Percentiles rank a stretch among this genome's conserved stretches.
Evolutionary conservation across 2,797 vertebrate species (phyloP).

Genomic region (Coranthus polyacanthus): DNA sequence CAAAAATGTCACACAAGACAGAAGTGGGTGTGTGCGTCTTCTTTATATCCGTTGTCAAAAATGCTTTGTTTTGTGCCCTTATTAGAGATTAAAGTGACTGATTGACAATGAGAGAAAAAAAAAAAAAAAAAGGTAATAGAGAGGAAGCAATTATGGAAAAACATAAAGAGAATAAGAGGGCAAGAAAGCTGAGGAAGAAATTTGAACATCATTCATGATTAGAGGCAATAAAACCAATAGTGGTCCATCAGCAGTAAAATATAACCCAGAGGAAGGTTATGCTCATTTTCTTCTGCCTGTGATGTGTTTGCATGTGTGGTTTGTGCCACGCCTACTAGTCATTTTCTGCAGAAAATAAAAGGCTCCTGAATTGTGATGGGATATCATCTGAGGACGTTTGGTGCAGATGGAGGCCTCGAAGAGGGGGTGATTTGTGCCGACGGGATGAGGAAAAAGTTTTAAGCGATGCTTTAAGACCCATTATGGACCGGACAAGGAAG

Average conservation of each 20-base stretch:
- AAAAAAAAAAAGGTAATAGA: constrained; percentile 1
- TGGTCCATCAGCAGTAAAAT: constrained; percentile 67
- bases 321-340: background rate
- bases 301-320: background rate
- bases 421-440: constrained; percentile 7
- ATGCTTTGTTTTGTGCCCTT: constrained; percentile 22
- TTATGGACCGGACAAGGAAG: constrained; percentile 37
- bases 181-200: constrained; percentile 38
- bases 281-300: constrained; percentile 42
- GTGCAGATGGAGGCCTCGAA: constrained; percentile 27
- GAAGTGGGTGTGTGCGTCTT: constrained; percentile 3
- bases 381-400: constrained; percentile 39
- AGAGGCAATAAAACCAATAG: constrained; percentile 70
- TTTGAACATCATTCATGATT: constrained; percentile 67
- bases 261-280: constrained; percentile 57
- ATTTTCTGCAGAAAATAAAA: constrained; percentile 28
- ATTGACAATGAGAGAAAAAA: constrained; percentile 27
- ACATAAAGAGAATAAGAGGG: constrained; percentile 43
- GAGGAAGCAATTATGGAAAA: constrained; percentile 5
- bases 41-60: constrained; percentile 26
- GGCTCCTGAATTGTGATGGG: constrained; percentile 38
- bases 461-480: constrained; percentile 47
- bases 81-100: constrained; percentile 40
- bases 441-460: constrained; percentile 37
- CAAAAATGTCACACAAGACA: constrained; percentile 38